Base-by-base conservation (phyloP, 2,113 vertebrate species). In the Phylloscopus whistleri region DNA sequence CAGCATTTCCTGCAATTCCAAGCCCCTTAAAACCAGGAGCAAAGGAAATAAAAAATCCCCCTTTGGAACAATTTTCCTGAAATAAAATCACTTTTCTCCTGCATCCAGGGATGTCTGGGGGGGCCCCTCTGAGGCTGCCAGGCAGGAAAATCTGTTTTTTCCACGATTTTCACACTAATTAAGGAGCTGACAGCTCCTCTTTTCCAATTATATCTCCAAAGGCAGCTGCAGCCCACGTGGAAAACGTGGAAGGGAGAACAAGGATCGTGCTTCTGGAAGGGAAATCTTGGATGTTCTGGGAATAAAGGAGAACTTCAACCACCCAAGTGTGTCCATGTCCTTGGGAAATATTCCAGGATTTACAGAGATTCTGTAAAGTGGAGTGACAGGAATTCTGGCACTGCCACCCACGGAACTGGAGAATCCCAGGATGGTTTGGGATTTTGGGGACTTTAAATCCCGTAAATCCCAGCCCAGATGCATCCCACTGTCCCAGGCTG, bases 341-440 rank as follows among this genome's bases (percentile, higher is more conserved):
- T 19, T 2, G n/a, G 5, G 3, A 48, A 74, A 20, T 30, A 41
- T 16, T 3, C 59, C 69, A 19, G 37, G 0, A 0, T 1, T 7
- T 3, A 1, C 1, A 18, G 58, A 13, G 10, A 5, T 20, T 24
- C 26, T 49, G 5, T n/a, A n/a, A n/a, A n/a, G n/a, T 9, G 85
- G 41, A 30, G n/a, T 2, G 48, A 30, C 30, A 55, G 74, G 22
- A 39, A 39, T 6, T 28, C 48, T 28, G 58, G 13, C 22, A 26
- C 3, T 51, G 53, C 23, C 64, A 27, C 21, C 56, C 67, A 10
- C 0, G 58, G 33, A 44, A 53, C 6, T 7, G 8, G 16, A 21
- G 37, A 44, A 43, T 43, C 13, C 66, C 46, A 20, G 80, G 31
- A 21, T 13, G 56, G 56, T 14, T 11, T 53, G 48, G 68, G 68